phyloP scores from a whole-genome alignment of 2,888 invertebrate genomes.

The Cheilosia pagana region DNA sequence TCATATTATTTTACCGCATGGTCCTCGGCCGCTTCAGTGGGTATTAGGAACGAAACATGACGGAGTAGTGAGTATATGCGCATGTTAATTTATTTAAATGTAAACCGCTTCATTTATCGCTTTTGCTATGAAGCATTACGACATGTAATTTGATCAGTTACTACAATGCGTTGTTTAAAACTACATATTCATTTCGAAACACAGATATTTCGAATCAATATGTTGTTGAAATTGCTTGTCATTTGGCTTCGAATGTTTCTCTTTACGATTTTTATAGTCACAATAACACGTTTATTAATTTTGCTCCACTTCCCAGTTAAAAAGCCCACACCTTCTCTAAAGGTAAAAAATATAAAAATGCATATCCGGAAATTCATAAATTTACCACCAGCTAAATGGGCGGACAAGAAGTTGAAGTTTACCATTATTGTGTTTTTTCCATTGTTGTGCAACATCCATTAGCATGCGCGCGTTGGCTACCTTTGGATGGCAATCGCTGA shows the following conservation, averaged over 20 bases:
- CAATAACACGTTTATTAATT: not conserved
- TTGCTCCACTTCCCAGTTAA: not conserved
- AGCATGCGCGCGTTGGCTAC: constrained; percentile 32
- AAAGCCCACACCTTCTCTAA: not conserved
- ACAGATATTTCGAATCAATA: too few relatives aligned
- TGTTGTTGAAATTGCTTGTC: too few relatives aligned
- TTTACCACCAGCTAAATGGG: constrained; percentile 26
- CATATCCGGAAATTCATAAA: constrained; percentile 41
- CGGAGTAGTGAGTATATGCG: not conserved
- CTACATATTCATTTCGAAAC: not conserved
- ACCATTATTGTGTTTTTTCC: not conserved
- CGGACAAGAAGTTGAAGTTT: constrained; percentile 40
- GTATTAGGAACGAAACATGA: not conserved
- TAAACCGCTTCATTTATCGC: not conserved
- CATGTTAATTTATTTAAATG: not conserved
- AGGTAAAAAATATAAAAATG: not conserved
- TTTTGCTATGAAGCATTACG: not conserved
- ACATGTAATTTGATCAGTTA: not conserved
- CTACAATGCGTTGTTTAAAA: not conserved
- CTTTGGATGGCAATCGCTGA: constrained; percentile 1
- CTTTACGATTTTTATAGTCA: not conserved
- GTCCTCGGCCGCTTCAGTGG: not conserved
- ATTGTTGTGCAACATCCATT: constrained; percentile 34
- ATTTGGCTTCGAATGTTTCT: not conserved
- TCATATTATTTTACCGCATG: not conserved